Conservation (phyloP, 2,797 vertebrate genomes). For the Tamandua tetradactyla region DNA sequence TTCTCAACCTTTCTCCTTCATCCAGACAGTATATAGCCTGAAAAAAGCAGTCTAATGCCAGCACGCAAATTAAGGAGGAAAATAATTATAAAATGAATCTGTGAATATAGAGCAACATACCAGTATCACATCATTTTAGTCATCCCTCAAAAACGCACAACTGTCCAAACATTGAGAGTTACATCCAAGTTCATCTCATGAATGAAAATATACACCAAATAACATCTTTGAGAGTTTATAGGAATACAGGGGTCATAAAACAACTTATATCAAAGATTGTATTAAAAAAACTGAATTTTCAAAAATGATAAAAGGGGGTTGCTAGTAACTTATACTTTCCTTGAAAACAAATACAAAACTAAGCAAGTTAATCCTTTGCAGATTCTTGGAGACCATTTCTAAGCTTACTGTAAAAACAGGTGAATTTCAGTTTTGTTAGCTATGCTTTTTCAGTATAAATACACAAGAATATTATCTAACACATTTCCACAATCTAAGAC, state of each 20-base stretch:
- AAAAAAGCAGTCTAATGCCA: background rate
- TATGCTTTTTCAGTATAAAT: background rate
- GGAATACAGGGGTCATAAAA: background rate
- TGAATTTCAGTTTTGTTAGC: background rate
- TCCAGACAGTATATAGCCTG: background rate
- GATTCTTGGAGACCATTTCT: background rate
- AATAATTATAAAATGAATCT: background rate
- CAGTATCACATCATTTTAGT: background rate
- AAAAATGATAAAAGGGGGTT: background rate
- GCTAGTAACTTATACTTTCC: background rate
- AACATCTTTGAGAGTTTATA: background rate
- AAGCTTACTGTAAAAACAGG: background rate
- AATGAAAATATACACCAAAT: background rate
- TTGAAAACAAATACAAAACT: background rate
- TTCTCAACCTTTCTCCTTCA: background rate
- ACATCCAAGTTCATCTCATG: background rate
- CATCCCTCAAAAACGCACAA: background rate
- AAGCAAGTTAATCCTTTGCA: background rate
- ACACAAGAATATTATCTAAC: background rate
- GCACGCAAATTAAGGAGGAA: background rate
- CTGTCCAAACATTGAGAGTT: background rate
- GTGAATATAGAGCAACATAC: background rate
- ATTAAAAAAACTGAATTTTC: background rate
- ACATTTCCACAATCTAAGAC: background rate
- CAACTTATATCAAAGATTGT: background rate